Conservation (phyloP, 2,797 vertebrate genomes). For the Sorex maritimensis region DNA sequence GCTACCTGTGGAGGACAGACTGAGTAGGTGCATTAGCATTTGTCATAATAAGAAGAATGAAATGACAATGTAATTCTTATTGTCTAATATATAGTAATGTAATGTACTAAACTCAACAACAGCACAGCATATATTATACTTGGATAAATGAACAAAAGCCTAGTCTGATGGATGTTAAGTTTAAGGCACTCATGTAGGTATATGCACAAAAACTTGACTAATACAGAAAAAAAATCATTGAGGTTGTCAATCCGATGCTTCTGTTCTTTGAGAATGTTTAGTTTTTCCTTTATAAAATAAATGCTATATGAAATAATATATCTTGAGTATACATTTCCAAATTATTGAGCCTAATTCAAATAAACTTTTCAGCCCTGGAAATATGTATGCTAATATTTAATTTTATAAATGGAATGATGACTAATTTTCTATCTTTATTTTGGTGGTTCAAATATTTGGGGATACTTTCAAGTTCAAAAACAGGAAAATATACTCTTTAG, state of each 20-base stretch:
- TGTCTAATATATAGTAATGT: neutral
- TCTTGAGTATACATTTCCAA: neutral
- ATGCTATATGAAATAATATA: neutral
- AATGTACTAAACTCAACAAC: neutral
- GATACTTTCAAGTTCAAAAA: neutral
- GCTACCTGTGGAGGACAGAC: neutral
- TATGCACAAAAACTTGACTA: neutral
- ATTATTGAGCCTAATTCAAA: slow-evolving; percentile 34
- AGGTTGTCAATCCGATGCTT: neutral
- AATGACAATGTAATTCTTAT: neutral
- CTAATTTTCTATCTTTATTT: neutral
- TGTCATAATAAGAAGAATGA: neutral
- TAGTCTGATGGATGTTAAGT: neutral
- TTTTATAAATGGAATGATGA: too few species aligned
- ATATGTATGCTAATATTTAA: neutral
- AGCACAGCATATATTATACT: neutral
- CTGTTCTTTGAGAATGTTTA: neutral
- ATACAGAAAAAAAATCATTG: too few species aligned
- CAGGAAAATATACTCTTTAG: neutral
- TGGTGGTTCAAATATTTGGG: neutral
- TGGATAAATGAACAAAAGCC: neutral
- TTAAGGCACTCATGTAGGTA: neutral
- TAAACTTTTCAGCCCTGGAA: neutral
- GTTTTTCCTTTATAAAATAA: neutral
- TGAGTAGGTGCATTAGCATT: neutral